Base-by-base conservation (phyloP, 2,113 vertebrate species). In the Corythaeola cristata region DNA sequence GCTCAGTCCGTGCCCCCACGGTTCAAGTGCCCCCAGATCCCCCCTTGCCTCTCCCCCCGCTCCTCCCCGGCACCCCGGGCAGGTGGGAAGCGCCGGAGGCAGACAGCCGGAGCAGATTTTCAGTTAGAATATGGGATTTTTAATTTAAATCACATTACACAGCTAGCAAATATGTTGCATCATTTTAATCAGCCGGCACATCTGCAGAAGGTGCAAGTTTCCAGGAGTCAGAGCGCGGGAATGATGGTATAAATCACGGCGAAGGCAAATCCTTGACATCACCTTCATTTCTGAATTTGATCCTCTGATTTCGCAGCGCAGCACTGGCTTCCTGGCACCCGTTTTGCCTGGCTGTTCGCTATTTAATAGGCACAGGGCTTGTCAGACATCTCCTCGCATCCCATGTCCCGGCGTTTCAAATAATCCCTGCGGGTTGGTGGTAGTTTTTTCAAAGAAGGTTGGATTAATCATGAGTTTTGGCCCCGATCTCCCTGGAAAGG, bases 121-220 rank as follows among this genome's bases (percentile, higher is more conserved):
- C 56, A 41, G 75, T 63, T 67, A 20, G 56, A 74, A 93, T 53
- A 7, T 6, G 49, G 27, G 49, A 59, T 81, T 69, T 89, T 28
- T 67, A 82, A 95, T 89, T 90, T 17, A 50, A 73, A 50, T 68
- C 37, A 3, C 12, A 28, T 96, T 62, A 71, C 88, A 55, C 85
- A 92, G 90, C 76, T 4, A 13, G 86, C 5, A 16, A 58, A 8
- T 14, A 24, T 0, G 49, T 97, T 97, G 94, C 90, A 58, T 96
- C 95, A 96, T 16, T 78, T 73, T 95, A 95, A 96, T 97, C 92
- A 79, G 76, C 39, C 64, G 5, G 90, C 56, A 87, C 89, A 95
- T 97, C 92, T 96, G 95, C 96, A 83, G 80, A 76, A 93, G 94
- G 92, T 95, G 92, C 95, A 93, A 81, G 84, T 95, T 94, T 97